phyloP scores from a whole-genome alignment of 2,113 vertebrate species.

The Saccopteryx leptura region DNA sequence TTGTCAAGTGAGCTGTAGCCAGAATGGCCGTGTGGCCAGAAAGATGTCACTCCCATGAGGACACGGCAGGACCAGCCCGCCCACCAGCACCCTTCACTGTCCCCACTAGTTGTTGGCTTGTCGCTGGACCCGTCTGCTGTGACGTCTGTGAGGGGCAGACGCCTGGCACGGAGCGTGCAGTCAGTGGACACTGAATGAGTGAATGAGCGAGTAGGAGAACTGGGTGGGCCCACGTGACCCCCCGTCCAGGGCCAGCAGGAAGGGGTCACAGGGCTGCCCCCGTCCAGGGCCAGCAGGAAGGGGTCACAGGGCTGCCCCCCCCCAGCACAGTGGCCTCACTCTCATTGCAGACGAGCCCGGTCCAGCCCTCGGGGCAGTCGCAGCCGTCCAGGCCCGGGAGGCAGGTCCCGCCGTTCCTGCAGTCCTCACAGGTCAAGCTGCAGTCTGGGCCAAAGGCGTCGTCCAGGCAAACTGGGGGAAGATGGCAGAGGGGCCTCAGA shows the following conservation, averaged over 20 bases:
- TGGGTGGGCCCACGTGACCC: accelerated
- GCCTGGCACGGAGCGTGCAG: accelerated
- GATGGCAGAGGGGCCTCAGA: neutral
- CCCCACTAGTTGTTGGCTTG: neutral
- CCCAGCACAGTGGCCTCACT: slow-evolving; percentile 88
- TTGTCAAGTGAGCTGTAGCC: neutral
- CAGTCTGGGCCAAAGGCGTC: slow-evolving; percentile 95
- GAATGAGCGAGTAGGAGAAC: too few species aligned
- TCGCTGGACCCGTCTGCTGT: neutral
- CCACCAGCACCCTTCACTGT: accelerated
- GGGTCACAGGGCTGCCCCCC: accelerated
- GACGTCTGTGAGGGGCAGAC: accelerated
- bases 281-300: neutral
- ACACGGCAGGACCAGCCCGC: accelerated
- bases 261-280: neutral
- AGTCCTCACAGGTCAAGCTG: slow-evolving; percentile 96
- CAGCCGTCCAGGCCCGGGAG: slow-evolving; percentile 88
- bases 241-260: neutral
- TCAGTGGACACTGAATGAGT: neutral
- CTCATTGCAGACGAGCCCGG: slow-evolving; percentile 94
- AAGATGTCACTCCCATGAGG: neutral
- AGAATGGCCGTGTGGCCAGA: accelerated
- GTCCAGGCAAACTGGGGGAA: slow-evolving; percentile 94
- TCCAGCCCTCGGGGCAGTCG: slow-evolving; percentile 93
- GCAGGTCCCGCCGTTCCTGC: slow-evolving; percentile 92